phyloP scores from a whole-genome alignment of 2,797 vertebrate species.

The Ispidina picta region DNA sequence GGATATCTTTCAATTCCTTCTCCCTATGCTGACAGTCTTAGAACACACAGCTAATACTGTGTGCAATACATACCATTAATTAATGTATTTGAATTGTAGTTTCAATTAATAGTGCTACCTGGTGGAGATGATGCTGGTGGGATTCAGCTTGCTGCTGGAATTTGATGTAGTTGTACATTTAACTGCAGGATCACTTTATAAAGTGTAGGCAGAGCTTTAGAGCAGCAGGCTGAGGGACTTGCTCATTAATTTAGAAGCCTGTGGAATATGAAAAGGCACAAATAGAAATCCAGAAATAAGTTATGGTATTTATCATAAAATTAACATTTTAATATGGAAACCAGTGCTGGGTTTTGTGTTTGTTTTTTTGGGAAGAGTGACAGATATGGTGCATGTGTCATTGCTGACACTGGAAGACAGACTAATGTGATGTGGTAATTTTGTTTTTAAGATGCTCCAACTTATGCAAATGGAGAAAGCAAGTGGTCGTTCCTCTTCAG shows the following conservation, averaged over 20 bases:
- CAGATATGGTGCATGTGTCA: not conserved
- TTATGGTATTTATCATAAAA: accelerated
- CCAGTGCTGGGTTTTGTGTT: not conserved
- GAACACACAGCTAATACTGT: accelerated
- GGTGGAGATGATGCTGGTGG: not conserved
- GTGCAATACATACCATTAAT: not conserved
- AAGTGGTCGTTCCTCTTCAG: slow-evolving; percentile 91
- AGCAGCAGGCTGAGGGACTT: not conserved
- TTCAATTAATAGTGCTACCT: not conserved
- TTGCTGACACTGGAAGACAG: not conserved
- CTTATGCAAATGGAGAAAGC: slow-evolving; percentile 86
- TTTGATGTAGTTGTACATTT: not conserved
- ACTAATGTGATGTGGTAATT: slow-evolving; percentile 42
- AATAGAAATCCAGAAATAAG: not conserved
- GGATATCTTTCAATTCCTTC: not conserved
- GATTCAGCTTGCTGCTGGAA: not conserved
- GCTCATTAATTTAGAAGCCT: not conserved
- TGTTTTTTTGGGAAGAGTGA: not conserved
- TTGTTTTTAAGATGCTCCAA: slow-evolving; percentile 82
- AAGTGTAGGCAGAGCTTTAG: not conserved
- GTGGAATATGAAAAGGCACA: not conserved
- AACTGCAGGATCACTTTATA: not conserved
- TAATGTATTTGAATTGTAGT: not conserved
- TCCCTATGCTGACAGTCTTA: not conserved
- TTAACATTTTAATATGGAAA: not conserved